These are phyloP conservation scores for Callocephalon fimbriatum DNA, from an alignment of 2,113 vertebrate genomes.

Conservation along the genomic window DNA sequence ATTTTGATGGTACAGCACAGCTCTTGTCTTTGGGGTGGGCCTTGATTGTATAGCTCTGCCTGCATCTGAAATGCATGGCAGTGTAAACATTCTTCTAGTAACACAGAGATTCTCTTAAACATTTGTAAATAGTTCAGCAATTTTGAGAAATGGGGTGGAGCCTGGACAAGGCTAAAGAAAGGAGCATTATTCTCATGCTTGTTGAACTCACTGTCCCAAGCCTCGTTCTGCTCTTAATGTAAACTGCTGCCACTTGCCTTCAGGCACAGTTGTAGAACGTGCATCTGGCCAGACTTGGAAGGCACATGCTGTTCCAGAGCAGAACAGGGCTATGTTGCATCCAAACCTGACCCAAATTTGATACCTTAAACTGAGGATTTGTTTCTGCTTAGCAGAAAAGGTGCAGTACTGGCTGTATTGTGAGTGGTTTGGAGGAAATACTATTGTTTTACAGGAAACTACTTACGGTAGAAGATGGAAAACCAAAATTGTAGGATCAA, in stretches of 20 bases:
- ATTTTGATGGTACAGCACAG: conserved; percentile 20
- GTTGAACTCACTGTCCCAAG: conserved; percentile 23
- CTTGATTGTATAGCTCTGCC: background rate
- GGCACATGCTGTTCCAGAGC: conserved; percentile 34
- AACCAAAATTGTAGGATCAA: background rate
- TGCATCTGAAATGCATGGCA: background rate
- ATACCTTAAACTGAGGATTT: conserved; percentile 18
- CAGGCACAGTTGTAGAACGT: background rate
- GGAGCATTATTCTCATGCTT: background rate
- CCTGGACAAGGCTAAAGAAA: background rate
- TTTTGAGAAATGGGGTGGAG: conserved; percentile 45
- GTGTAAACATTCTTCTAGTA: conserved; percentile 36
- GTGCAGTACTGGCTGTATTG: background rate
- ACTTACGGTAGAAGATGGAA: background rate
- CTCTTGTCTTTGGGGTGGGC: conserved; percentile 35
- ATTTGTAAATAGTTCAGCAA: conserved; percentile 29
- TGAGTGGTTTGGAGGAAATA: background rate
- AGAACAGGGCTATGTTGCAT: background rate
- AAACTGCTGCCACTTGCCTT: conserved; percentile 30
- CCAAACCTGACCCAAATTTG: background rate
- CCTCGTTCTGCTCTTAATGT: background rate
- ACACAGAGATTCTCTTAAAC: conserved; percentile 40
- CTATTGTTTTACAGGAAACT: background rate
- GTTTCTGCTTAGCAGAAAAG: conserved; percentile 42
- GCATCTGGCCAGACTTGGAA: conserved; percentile 58